phyloP scores from a whole-genome alignment of 2,888 invertebrate species.

The Tenthredo distinguenda region DNA sequence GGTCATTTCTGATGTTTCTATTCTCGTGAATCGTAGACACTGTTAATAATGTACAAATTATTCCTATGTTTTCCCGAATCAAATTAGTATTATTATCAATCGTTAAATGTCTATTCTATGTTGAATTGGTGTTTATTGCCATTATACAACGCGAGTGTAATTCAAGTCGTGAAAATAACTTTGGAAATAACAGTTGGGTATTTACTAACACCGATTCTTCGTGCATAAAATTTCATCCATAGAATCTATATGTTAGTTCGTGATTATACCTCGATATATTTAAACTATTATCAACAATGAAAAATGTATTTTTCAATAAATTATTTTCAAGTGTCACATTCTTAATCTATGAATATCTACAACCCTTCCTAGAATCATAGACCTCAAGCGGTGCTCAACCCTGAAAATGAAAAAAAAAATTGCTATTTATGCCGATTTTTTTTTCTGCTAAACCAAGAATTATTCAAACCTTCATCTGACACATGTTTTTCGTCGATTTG shows the following conservation, averaged over 20 bases:
- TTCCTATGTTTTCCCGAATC: neutral
- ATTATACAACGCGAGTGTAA: neutral
- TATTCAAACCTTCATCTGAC: too few relatives aligned
- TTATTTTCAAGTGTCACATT: slow-evolving; percentile 28
- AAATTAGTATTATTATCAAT: neutral
- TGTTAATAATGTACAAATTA: slow-evolving; percentile 25
- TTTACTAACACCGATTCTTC: neutral
- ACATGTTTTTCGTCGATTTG: too few relatives aligned
- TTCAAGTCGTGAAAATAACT: neutral
- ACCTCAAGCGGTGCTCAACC: too few relatives aligned
- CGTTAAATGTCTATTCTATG: neutral
- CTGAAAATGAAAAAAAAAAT: too few relatives aligned
- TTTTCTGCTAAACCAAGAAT: too few relatives aligned
- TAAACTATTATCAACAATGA: neutral
- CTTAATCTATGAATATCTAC: neutral
- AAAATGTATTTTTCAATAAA: slow-evolving; percentile 48
- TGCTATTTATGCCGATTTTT: neutral
- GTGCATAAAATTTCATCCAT: neutral
- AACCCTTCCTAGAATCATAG: neutral
- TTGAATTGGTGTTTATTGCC: neutral
- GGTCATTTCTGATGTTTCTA: neutral
- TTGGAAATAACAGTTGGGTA: neutral
- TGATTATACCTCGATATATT: neutral
- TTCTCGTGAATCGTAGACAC: neutral
- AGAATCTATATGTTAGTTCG: neutral